A percentile compares a stretch with the other conserved stretches of the same genome.
phyloP scores from a whole-genome alignment of 2,113 vertebrate genomes.

The Poeciliopsis occidentalis region DNA sequence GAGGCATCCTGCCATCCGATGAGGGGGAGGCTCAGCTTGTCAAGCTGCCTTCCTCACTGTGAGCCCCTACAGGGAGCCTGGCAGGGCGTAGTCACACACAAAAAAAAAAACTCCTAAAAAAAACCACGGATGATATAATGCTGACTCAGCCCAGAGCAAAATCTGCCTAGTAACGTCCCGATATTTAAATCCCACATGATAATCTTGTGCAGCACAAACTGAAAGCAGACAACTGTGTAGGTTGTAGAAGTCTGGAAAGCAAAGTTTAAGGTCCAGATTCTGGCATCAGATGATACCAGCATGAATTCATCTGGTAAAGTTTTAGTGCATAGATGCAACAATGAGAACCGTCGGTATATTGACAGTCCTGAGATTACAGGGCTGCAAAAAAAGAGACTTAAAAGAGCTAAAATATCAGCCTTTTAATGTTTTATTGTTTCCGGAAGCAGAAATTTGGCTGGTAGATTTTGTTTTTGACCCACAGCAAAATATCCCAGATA shows the following conservation, averaged over 20 bases:
- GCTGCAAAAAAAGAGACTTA: too few species aligned
- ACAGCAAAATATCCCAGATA: too few species aligned
- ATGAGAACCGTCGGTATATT: neutral
- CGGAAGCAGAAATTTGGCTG: too few species aligned
- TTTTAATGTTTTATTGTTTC: too few species aligned
- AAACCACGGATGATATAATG: conserved; percentile 43
- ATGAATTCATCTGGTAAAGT: neutral
- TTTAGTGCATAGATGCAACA: neutral
- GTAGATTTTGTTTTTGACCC: too few species aligned
- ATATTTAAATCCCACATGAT: conserved; percentile 20
- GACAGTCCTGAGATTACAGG: too few species aligned
- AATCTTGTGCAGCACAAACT: neutral
- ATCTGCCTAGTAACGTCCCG: conserved; percentile 55
- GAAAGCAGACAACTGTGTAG: neutral
- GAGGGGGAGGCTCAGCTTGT: conserved; percentile 45
- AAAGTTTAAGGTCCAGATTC: conserved; percentile 20
- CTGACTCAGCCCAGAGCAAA: conserved; percentile 59
- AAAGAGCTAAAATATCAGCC: too few species aligned
- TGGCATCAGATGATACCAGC: neutral
- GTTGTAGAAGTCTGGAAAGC: too few species aligned
- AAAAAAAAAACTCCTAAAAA: conserved; percentile 55
- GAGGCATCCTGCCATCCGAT: conserved; percentile 49
- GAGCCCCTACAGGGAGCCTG: conserved; percentile 54
- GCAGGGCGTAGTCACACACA: conserved; percentile 55
- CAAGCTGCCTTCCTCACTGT: conserved; percentile 54